Evolutionary conservation across 2,888 invertebrate species (phyloP).

Genomic region (Chirona hameri): DNA sequence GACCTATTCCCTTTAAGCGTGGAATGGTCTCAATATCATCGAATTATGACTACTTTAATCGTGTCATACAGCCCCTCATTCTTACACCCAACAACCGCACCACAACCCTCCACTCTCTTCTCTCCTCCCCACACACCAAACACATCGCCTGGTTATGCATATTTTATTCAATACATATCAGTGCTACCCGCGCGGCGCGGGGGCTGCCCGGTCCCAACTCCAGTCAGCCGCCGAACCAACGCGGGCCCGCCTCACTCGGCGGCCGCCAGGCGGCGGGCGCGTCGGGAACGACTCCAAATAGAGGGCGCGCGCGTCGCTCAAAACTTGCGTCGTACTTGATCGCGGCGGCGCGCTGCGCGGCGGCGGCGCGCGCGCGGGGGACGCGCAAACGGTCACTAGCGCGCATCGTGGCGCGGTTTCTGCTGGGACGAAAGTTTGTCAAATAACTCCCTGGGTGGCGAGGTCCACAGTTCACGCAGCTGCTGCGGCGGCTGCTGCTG

Average conservation of each 20-base stretch:
- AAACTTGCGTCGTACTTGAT: too few relatives aligned
- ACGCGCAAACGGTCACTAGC: too few relatives aligned
- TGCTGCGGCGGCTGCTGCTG: background rate
- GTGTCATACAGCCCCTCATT: background rate
- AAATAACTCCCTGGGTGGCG: background rate
- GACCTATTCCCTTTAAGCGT: too few relatives aligned
- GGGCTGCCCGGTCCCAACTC: background rate
- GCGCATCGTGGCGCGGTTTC: too few relatives aligned
- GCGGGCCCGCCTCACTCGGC: background rate
- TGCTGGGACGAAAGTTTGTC: too few relatives aligned
- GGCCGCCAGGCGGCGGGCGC: background rate
- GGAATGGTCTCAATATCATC: too few relatives aligned
- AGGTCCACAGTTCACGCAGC: background rate
- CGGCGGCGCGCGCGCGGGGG: too few relatives aligned
- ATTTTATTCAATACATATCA: constrained; percentile 28
- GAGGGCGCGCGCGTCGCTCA: background rate
- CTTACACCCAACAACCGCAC: background rate
- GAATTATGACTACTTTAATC: too few relatives aligned
- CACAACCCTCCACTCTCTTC: background rate
- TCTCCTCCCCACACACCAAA: background rate
- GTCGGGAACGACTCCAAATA: background rate
- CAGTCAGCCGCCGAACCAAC: too few relatives aligned
- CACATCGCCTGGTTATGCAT: constrained; percentile 5
- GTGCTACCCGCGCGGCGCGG: background rate
- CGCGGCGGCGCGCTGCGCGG: too few relatives aligned